These are phyloP conservation scores for Archilochus colubris DNA, from an alignment of 2,113 vertebrate genomes.

Conservation along the genomic window DNA sequence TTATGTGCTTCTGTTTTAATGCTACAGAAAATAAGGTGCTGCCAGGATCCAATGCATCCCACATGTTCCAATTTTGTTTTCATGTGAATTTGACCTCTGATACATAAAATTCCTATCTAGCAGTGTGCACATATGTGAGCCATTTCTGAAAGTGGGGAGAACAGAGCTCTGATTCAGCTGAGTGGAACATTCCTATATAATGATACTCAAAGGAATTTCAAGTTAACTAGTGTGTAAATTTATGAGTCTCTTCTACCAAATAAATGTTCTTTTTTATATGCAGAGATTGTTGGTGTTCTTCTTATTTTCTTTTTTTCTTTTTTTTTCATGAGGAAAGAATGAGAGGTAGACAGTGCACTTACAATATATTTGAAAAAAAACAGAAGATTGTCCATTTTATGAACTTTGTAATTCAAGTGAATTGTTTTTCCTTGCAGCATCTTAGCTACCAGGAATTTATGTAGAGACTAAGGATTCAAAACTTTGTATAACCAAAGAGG, in stretches of 20 bases:
- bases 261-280: conserved; percentile 20
- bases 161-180: conserved; percentile 77
- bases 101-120: conserved; percentile 42
- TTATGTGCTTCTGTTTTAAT: conserved; percentile 45
- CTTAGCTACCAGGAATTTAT: neutral
- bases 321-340: neutral
- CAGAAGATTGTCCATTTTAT: neutral
- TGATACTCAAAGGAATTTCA: conserved; percentile 72
- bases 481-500: neutral
- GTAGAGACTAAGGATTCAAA: neutral
- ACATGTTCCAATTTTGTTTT: conserved; percentile 61
- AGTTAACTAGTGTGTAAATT: conserved; percentile 69
- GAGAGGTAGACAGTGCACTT: neutral
- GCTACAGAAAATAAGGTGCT: neutral
- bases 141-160: conserved; percentile 63
- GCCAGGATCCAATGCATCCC: conserved; percentile 46
- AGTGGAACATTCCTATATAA: conserved; percentile 73
- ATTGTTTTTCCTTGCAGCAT: neutral
- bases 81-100: conserved; percentile 72
- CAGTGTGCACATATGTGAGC: conserved; percentile 71
- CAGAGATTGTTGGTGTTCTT: neutral
- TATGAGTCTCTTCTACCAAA: conserved; percentile 58
- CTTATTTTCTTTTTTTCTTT: neutral
- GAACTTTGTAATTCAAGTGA: neutral
- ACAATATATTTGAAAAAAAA: neutral